Base-by-base conservation (phyloP, 2,888 invertebrate species). In the Polietes domitor region DNA sequence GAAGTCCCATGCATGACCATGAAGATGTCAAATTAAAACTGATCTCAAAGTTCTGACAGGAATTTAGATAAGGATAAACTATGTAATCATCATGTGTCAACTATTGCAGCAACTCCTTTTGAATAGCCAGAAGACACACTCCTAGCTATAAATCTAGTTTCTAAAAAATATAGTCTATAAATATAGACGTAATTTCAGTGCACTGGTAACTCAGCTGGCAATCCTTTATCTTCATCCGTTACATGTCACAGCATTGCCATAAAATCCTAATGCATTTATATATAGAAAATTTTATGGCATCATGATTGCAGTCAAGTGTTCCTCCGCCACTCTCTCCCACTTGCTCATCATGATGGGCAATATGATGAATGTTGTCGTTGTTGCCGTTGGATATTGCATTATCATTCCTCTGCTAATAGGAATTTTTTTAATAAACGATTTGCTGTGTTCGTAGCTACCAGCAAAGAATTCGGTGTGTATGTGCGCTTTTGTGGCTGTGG, bases 341-440 rank as follows among this genome's bases (percentile, higher is more conserved):
- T 41, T 1, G 47, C 47, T 47, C 2, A n/a, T 4, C 15, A 41
- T n/a, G 47, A n/a, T 4, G n/a, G n/a, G 3, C 47, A 1, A 47
- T 47, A n/a, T 47, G 47, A 47, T 47, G 47, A n/a, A 47, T 47
- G 47, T 47, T 47, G n/a, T n/a, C 12, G 47, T 12, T n/a, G 47
- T n/a, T 2, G 47, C 32, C 32, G 32, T 32, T 32, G n/a, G n/a
- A 47, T n/a, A 47, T 47, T 47, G 47, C 47, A 47, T 2, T 12
- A 47, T n/a, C 47, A 47, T 47, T 47, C 47, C 47, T n/a, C n/a
- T 2, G 47, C n/a, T 47, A 47, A n/a, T 47, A 47, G 47, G 47
- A 47, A 47, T 47, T 47, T 47, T n/a, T 47, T 47, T 47, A 47
- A 47, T 47, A 47, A 47, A 47, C 47, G 47, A 47, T n/a, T n/a